Percentiles rank a stretch among this genome's conserved stretches.
phyloP scores from a whole-genome alignment of 2,888 invertebrate genomes.

The Xylota segnis region DNA sequence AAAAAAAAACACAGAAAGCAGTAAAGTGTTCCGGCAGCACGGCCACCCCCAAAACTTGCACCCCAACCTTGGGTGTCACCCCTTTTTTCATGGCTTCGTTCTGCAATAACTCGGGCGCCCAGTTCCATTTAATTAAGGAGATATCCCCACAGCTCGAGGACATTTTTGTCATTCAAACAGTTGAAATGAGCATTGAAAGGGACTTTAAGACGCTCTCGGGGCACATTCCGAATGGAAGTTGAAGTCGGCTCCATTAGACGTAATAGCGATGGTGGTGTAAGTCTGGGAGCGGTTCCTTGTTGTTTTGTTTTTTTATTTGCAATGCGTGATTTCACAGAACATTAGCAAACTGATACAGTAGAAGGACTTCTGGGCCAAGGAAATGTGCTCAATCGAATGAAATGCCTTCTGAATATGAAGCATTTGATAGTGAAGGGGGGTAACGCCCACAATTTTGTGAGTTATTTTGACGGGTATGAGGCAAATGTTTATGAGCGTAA shows the following conservation, averaged over 20 bases:
- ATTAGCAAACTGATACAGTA: slow-evolving; percentile 29
- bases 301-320: slow-evolving; percentile 41
- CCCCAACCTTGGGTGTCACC: slow-evolving; percentile 3
- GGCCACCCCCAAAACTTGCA: neutral
- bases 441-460: neutral
- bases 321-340: slow-evolving; percentile 45
- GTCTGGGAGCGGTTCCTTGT: slow-evolving; percentile 15
- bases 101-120: slow-evolving; percentile 45
- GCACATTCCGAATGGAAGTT: slow-evolving; percentile 43
- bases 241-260: slow-evolving; percentile 29
- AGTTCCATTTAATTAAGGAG: slow-evolving; percentile 71
- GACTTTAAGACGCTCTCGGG: slow-evolving; percentile 68
- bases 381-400: slow-evolving; percentile 10
- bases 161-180: slow-evolving; percentile 36
- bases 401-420: neutral
- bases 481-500: slow-evolving; percentile 9
- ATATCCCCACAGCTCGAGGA: slow-evolving; percentile 37
- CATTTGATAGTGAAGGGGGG: neutral
- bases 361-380: neutral
- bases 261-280: slow-evolving; percentile 13
- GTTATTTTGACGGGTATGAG: neutral
- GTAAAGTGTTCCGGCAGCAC: slow-evolving; percentile 23
- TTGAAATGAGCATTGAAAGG: slow-evolving; percentile 57
- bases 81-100: slow-evolving; percentile 29
- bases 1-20: slow-evolving; percentile 11